Evolutionary conservation across 1,140 invertebrate species (phyloP).

Genomic region (Eurosta solidaginis): DNA sequence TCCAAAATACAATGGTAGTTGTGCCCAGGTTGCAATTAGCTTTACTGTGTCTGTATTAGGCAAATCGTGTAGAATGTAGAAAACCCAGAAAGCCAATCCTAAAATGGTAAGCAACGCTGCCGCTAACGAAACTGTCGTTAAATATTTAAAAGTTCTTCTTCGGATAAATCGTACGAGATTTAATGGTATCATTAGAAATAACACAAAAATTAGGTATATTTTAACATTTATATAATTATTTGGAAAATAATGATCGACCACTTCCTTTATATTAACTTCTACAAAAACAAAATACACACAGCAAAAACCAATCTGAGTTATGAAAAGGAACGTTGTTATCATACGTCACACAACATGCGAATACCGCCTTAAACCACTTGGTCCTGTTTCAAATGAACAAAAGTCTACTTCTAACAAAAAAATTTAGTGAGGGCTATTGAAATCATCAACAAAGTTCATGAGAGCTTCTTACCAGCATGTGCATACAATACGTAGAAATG

Average conservation of each 20-base stretch:
- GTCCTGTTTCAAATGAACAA: conserved; percentile 73
- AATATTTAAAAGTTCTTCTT: conserved; percentile 79
- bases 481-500: conserved; percentile 87
- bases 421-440: conserved; percentile 70
- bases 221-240: conserved; percentile 59
- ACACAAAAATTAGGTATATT: conserved; percentile 69
- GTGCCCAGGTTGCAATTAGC: conserved; percentile 69
- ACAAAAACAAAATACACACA: conserved; percentile 97
- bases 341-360: conserved; percentile 66
- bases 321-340: conserved; percentile 81
- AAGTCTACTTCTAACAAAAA: conserved; percentile 77
- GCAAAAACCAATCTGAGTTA: conserved; percentile 95
- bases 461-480: conserved; percentile 76
- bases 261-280: conserved; percentile 79
- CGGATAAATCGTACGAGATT: conserved; percentile 80
- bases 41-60: conserved; percentile 67
- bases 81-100: conserved; percentile 76
- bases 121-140: conserved; percentile 80
- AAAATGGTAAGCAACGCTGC: conserved; percentile 74
- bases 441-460: conserved; percentile 71
- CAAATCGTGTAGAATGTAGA: conserved; percentile 77
- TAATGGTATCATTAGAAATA: conserved; percentile 73
- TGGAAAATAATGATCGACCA: conserved; percentile 66
- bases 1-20: conserved; percentile 81
- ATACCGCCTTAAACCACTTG: conserved; percentile 67